These are phyloP conservation scores for Xenops minutus DNA, from an alignment of 2,797 vertebrate genomes.

Conservation along the genomic window DNA sequence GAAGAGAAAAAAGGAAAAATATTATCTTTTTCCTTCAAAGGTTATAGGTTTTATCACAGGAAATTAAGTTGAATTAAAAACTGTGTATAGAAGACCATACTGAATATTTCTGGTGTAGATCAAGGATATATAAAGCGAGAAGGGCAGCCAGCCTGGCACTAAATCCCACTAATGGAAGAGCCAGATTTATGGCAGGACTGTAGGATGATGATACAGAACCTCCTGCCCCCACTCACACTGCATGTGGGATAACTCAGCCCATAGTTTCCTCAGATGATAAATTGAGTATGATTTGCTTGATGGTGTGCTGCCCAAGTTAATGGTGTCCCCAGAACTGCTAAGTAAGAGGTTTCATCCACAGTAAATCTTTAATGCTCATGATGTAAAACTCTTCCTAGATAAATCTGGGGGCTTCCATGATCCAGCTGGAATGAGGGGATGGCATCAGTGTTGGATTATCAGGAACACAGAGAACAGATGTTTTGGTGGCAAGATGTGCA, in stretches of 20 bases:
- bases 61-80: slow-evolving; percentile 3
- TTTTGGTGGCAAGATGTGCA: background rate
- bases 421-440: no score
- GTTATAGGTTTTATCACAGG: background rate
- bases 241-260: background rate
- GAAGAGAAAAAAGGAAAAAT: background rate
- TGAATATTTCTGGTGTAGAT: background rate
- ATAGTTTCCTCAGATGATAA: background rate
- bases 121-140: background rate
- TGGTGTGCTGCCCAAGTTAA: background rate
- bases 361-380: background rate
- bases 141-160: background rate
- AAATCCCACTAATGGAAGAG: background rate
- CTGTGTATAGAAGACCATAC: background rate
- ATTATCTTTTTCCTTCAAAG: background rate
- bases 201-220: background rate
- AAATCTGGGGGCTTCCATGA: background rate
- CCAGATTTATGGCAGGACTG: background rate
- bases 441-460: accelerated
- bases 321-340: background rate
- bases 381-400: background rate
- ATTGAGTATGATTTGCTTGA: background rate
- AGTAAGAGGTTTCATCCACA: background rate
- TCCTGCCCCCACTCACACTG: background rate
- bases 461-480: background rate